Percentiles rank a stretch among this genome's conserved stretches.
Evolutionary conservation across 2,888 invertebrate species (phyloP).

Genomic region (Cartodere bifasciata): DNA sequence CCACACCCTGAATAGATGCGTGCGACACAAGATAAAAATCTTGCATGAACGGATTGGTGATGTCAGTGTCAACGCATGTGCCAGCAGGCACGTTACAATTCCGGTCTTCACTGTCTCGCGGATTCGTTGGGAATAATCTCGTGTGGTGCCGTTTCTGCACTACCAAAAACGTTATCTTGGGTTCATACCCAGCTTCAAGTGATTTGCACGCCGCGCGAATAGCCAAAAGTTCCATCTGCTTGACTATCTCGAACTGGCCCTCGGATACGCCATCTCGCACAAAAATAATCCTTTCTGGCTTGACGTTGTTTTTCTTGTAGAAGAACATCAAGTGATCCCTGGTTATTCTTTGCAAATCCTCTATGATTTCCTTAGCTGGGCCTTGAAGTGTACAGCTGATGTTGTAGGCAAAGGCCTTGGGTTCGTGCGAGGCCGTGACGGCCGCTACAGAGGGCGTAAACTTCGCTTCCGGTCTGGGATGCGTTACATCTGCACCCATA

Average conservation of each 20-base stretch:
- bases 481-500: slow-evolving; percentile 83
- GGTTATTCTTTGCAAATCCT: slow-evolving; percentile 46
- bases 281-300: slow-evolving; percentile 56
- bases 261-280: slow-evolving; percentile 83
- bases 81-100: slow-evolving; percentile 60
- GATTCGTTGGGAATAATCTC: slow-evolving; percentile 42
- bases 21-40: slow-evolving; percentile 75
- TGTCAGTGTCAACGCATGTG: slow-evolving; percentile 57
- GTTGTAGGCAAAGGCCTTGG: slow-evolving; percentile 54
- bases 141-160: slow-evolving; percentile 97
- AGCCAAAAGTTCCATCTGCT: slow-evolving; percentile 47
- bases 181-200: slow-evolving; percentile 42
- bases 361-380: slow-evolving; percentile 61
- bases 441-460: slow-evolving; percentile 53
- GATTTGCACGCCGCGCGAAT: slow-evolving; percentile 57
- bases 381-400: slow-evolving; percentile 67
- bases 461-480: slow-evolving; percentile 70
- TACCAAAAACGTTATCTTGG: slow-evolving; percentile 78
- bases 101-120: slow-evolving; percentile 38
- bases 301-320: slow-evolving; percentile 32
- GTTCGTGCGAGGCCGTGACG: slow-evolving; percentile 64
- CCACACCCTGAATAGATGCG: slow-evolving; percentile 65
- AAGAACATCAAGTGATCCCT: slow-evolving; percentile 51
- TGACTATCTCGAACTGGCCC: slow-evolving; percentile 64
- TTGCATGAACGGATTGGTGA: slow-evolving; percentile 74